phyloP scores from a whole-genome alignment of 2,888 invertebrate genomes.

The Nematopogon swammerdamellus region DNA sequence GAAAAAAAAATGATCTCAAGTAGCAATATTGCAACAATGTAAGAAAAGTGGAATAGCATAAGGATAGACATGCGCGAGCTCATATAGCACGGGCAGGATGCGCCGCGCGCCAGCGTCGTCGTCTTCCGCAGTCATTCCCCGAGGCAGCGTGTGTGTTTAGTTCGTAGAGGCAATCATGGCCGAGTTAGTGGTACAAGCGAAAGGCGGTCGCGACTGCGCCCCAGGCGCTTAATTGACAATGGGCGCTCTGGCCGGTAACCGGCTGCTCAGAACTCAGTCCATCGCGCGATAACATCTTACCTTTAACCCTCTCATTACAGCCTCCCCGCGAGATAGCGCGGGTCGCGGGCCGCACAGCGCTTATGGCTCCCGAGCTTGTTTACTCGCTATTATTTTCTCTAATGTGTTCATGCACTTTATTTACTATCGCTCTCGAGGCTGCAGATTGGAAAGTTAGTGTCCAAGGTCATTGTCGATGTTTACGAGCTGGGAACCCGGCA shows the following conservation, averaged over 20 bases:
- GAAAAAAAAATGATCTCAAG: too few relatives aligned
- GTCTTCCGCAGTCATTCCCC: constrained; percentile 18
- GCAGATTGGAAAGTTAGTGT: neutral
- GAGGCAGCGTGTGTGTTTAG: constrained; percentile 40
- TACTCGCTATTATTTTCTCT: neutral
- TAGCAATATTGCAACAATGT: too few relatives aligned
- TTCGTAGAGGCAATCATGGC: constrained; percentile 26
- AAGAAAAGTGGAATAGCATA: too few relatives aligned
- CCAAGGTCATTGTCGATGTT: too few relatives aligned
- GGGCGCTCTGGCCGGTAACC: constrained; percentile 25
- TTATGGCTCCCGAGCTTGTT: constrained; percentile 14
- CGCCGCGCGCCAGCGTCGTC: too few relatives aligned
- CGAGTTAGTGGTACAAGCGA: constrained; percentile 34
- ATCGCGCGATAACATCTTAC: constrained; percentile 28
- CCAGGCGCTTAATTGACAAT: constrained; percentile 48
- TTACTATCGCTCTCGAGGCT: neutral
- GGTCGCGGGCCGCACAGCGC: constrained; percentile 16
- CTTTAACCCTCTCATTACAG: constrained; percentile 31
- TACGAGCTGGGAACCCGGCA: too few relatives aligned
- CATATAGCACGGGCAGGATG: too few relatives aligned
- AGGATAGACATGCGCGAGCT: too few relatives aligned
- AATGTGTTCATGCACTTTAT: neutral
- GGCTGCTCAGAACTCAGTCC: constrained; percentile 19
- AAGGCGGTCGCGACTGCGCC: constrained; percentile 42
- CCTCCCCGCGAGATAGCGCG: constrained; percentile 19